Percentiles rank a stretch among this genome's conserved stretches.
Conservation (phyloP, 2,797 vertebrate genomes). For the Peromyscus eremicus region DNA sequence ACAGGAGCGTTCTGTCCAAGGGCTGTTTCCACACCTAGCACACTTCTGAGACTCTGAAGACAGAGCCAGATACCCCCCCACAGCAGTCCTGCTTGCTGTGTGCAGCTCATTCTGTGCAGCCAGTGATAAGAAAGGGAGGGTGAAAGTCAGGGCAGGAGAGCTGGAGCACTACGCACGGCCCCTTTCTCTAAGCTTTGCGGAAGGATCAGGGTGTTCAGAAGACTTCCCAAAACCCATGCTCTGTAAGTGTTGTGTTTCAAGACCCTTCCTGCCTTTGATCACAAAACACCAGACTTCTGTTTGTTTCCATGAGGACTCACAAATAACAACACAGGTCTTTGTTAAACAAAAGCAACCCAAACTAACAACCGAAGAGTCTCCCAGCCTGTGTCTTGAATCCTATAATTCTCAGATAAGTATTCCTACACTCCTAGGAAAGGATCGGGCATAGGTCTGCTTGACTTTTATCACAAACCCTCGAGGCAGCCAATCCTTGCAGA, state of each 20-base stretch:
- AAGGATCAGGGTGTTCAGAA: neutral
- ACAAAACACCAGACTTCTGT: constrained; percentile 35
- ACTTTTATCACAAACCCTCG: constrained; percentile 37
- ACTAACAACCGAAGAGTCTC: neutral
- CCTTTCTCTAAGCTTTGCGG: neutral
- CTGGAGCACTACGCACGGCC: neutral
- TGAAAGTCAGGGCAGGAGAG: neutral
- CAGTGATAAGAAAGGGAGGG: neutral
- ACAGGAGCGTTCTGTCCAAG: constrained; percentile 68
- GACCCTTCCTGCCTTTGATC: neutral
- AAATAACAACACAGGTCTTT: constrained; percentile 23
- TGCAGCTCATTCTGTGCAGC: neutral
- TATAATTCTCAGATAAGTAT: neutral
- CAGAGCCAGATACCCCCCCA: neutral
- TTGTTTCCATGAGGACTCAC: no score
- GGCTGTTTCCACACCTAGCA: constrained; percentile 48
- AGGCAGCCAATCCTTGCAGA: constrained; percentile 52
- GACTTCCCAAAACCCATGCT: neutral
- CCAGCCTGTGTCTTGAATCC: neutral
- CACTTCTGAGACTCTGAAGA: neutral
- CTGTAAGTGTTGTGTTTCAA: neutral
- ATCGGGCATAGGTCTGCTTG: neutral
- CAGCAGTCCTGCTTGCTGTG: neutral
- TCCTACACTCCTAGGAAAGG: constrained; percentile 1
- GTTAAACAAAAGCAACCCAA: constrained; percentile 11